Evolutionary conservation across 2,888 invertebrate species (phyloP).

Genomic region (Acanthosepion esculentum): DNA sequence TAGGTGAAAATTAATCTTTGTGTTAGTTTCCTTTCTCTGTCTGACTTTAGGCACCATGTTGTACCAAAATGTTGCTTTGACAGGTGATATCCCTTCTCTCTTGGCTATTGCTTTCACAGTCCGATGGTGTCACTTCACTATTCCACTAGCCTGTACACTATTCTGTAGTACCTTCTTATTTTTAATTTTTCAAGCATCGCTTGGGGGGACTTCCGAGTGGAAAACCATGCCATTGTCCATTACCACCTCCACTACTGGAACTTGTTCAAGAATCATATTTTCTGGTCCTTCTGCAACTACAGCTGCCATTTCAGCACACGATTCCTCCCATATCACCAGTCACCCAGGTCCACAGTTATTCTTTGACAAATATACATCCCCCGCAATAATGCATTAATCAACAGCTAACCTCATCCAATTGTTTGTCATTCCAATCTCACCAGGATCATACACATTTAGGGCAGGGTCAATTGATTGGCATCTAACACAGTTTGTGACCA

Average conservation of each 20-base stretch:
- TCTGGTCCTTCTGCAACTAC: neutral
- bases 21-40: neutral
- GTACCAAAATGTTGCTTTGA: no score
- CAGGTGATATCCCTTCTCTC: neutral
- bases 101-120: neutral
- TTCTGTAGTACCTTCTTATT: neutral
- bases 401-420: no score
- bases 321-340: no score
- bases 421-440: no score
- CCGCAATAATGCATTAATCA: no score
- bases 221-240: neutral
- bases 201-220: neutral
- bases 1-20: neutral
- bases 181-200: neutral
- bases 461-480: no score
- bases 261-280: neutral
- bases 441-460: no score
- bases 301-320: no score
- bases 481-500: no score
- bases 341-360: no score
- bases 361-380: no score
- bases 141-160: neutral
- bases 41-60: neutral
- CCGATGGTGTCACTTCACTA: neutral
- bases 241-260: neutral